phyloP scores from a whole-genome alignment of 2,113 vertebrate species.

The Buteo buteo region DNA sequence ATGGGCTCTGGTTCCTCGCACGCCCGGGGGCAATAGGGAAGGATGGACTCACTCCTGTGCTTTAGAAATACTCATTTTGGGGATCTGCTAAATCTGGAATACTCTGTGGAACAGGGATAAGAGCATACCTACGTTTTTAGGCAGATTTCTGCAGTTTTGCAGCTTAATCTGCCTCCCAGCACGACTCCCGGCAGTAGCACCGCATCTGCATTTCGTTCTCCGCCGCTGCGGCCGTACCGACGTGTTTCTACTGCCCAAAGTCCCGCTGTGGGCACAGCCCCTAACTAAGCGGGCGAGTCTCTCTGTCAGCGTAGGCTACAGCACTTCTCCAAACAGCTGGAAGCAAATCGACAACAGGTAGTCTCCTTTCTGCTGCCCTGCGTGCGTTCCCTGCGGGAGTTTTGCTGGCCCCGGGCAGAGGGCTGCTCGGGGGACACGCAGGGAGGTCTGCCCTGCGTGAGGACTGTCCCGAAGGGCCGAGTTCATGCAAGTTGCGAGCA shows the following conservation, averaged over 20 bases:
- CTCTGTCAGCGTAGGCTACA: not conserved
- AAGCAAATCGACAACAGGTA: not conserved
- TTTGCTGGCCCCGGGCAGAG: not conserved
- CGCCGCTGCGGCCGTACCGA: rapidly evolving
- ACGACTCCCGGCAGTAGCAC: not conserved
- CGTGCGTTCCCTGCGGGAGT: not conserved
- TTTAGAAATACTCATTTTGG: not conserved
- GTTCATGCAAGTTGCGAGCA: rapidly evolving
- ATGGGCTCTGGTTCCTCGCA: not conserved
- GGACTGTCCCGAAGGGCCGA: not conserved
- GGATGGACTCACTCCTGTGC: not conserved
- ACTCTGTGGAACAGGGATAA: not conserved
- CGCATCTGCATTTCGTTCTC: not conserved
- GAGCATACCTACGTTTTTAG: not conserved
- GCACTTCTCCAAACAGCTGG: not conserved
- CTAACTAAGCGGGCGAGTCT: rapidly evolving
- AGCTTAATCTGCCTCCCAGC: not conserved
- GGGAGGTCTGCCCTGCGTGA: not conserved
- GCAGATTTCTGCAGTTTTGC: not conserved
- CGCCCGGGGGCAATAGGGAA: not conserved
- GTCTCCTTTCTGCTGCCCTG: not conserved
- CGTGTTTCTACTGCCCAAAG: not conserved
- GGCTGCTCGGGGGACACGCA: rapidly evolving
- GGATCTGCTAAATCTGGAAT: not conserved
- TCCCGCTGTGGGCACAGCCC: not conserved